These are phyloP conservation scores for Mylabris sibirica DNA, from an alignment of 2,888 invertebrate genomes.

Conservation along the genomic window DNA sequence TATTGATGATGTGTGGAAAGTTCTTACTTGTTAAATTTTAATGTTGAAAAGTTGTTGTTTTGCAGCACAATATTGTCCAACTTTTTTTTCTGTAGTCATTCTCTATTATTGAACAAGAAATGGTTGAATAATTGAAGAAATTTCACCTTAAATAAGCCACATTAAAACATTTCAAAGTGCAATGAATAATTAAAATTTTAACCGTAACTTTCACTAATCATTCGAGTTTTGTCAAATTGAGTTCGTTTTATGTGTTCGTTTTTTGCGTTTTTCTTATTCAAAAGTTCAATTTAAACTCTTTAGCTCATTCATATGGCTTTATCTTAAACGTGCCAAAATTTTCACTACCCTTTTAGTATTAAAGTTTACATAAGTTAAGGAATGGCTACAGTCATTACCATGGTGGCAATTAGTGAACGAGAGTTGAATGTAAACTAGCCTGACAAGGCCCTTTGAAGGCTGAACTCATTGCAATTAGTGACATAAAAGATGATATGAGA, in stretches of 20 bases:
- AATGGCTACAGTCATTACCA: slow-evolving; percentile 44
- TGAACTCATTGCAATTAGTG: slow-evolving; percentile 52
- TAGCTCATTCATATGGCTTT: slow-evolving; percentile 42
- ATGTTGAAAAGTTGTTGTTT: slow-evolving; percentile 8
- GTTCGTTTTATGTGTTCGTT: slow-evolving; percentile 11
- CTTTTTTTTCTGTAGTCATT: neutral
- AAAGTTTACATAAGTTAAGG: slow-evolving; percentile 57
- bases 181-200: slow-evolving; percentile 8
- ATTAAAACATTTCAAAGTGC: slow-evolving; percentile 18
- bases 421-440: slow-evolving; percentile 56
- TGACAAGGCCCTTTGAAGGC: slow-evolving; percentile 49
- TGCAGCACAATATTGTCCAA: neutral
- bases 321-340: slow-evolving; percentile 50
- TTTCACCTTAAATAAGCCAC: neutral
- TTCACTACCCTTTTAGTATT: slow-evolving; percentile 48
- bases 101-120: neutral
- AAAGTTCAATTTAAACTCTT: slow-evolving; percentile 24
- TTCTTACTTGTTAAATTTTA: slow-evolving; percentile 8
- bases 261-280: slow-evolving; percentile 37
- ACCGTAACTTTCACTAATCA: slow-evolving; percentile 25
- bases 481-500: slow-evolving; percentile 57
- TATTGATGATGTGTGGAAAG: slow-evolving; percentile 7
- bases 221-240: slow-evolving; percentile 1
- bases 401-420: slow-evolving; percentile 50
- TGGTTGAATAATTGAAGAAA: neutral